Base-by-base conservation (phyloP, 2,888 invertebrate species). In the Drosophila pegasa region DNA sequence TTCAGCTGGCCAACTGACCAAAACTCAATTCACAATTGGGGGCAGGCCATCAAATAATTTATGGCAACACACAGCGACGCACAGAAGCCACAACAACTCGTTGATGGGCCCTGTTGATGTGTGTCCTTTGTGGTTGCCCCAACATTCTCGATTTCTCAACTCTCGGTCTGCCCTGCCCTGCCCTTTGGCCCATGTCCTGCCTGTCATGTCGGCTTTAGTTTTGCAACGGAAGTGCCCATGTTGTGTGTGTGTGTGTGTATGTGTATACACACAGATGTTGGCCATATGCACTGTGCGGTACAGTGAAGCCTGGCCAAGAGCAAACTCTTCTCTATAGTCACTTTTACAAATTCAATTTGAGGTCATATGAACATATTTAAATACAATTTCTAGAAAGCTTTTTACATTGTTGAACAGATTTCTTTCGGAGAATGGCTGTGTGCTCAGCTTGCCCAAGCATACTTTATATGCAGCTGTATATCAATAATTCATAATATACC, bases 1-100 rank as follows among this genome's bases (percentile, higher is more conserved):
- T 38, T 12, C n/a, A 41, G 38, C 66, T 71, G 77, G 51, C 67
- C 79, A 82, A 79, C 82, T 83, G 70, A 82, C 69, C 86, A 87
- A 76, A 85, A 79, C 74, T 56, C 35, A 72, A 72, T 41, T 50
- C 62, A 63, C 77, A 76, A 85, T 65, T 79, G 82, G 82, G 67
- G 73, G 52, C 62, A 77, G 50, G 41, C 67, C 74, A 81, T 85
- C 83, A 79, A 87, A 87, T 87, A 76, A 85, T 83, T 82, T 79
- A 84, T 87, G 71, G 43, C 79, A 76, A 59, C 41, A 41, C 29
- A 45, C n/a, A 63, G 47, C 57, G 10, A 37, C 16, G 37, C 41
- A 43, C 22, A 33, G 40, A 62, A 45, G 25, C 25, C 37, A 59
- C 35, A 52, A 37, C 25, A 50, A 37, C 35, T 50, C 45, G 56